Evolutionary conservation across 2,888 invertebrate species (phyloP), one percentile per base, ranked within the genome.

Genomic region (Catocala sponsa): DNA sequence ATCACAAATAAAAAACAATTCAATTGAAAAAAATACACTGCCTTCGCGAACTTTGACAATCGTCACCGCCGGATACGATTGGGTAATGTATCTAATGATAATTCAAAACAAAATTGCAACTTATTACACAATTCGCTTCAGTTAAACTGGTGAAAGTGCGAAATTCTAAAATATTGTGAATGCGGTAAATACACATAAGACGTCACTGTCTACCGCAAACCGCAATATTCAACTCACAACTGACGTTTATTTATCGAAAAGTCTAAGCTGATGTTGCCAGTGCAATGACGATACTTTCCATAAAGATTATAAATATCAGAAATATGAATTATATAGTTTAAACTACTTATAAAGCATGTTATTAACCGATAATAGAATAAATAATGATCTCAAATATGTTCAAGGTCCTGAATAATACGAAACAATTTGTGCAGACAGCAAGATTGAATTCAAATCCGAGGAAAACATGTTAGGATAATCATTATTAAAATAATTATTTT

Each of bases 141-240:
- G 68, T 65, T 78, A 80, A 82, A 78, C 70, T 74, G 75, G 89
- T 87, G 88, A 91, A 91, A 91, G 88, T 89, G 77, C 89, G 87
- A 85, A 81, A 84, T 78, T 74, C 68, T 65, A 70, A 70, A 82
- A 76, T 81, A 76, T 78, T 80, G 63, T 72, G 72, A 83, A 81
- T 81, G 78, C 80, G 76, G 71, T 81, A 78, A 81, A 74, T 64
- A 35, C 67, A 71, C 75, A 64, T 44, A 49, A 55, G 54, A 60
- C 70, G 64, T 79, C 75, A 82, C 86, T 83, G 60, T 69, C 84
- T 84, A 63, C 85, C 80, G 82, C 89, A 88, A 81, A 87, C 89
- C 84, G 88, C 90, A 91, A 85, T 83, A 84, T 68, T 82, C 80
- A 84, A 91, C 91, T 91, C 90, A 88, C 80, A 84, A 91, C 91